Evolutionary conservation across 2,888 invertebrate species (phyloP).

Genomic region (Criorhina ranunculi): DNA sequence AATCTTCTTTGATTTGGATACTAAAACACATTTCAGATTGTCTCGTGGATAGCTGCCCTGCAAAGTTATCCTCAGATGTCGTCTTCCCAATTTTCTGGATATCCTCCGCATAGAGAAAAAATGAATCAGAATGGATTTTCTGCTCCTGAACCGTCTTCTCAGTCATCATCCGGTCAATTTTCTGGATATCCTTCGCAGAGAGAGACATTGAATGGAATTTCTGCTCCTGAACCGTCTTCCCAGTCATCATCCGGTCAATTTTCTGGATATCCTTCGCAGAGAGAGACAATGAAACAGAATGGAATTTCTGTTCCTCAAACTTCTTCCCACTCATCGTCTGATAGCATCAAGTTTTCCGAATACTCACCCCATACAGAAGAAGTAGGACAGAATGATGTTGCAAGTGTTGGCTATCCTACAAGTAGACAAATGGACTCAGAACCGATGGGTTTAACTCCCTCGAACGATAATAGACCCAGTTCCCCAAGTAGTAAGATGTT

Average conservation of each 20-base stretch:
- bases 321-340: neutral
- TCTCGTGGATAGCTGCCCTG: conserved; percentile 17
- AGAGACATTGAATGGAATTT: neutral
- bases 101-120: neutral
- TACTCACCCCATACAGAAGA: no score
- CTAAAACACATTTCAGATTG: conserved; percentile 3
- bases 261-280: neutral
- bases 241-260: neutral
- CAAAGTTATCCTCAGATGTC: neutral
- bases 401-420: no score
- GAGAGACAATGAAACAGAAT: neutral
- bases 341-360: no score
- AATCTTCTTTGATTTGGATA: neutral
- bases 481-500: no score
- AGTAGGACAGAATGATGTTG: no score
- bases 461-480: neutral
- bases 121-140: neutral
- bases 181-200: no score
- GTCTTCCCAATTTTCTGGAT: neutral
- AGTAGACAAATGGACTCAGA: neutral
- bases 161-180: neutral
- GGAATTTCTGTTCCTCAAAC: neutral
- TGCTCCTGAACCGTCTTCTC: neutral
- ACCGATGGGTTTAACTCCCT: neutral
- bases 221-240: neutral